Conservation (phyloP, 2,888 invertebrate species). For the Leptinotarsa rubiginosa region DNA sequence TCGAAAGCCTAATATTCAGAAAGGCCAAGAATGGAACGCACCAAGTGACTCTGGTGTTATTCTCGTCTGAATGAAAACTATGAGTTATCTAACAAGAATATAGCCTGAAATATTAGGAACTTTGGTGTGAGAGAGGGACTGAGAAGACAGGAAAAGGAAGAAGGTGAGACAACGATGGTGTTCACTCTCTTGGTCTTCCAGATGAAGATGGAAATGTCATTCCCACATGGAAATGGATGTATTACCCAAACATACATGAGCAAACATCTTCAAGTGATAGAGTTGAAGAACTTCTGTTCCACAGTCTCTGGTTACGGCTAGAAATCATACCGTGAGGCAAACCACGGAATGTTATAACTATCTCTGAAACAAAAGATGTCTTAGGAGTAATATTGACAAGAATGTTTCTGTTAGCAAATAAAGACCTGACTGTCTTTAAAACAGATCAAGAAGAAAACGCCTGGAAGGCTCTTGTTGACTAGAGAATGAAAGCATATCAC, state of each 20-base stretch:
- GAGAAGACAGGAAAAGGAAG: slow-evolving; percentile 33
- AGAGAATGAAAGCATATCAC: too few relatives aligned
- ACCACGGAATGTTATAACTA: background rate
- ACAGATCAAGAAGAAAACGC: background rate
- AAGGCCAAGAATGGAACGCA: background rate
- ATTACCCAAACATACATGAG: background rate
- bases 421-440: background rate
- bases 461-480: too few relatives aligned
- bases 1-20: background rate
- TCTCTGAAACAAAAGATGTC: slow-evolving; percentile 23
- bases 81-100: slow-evolving; percentile 16
- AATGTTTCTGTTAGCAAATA: background rate
- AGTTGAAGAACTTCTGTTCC: too few relatives aligned
- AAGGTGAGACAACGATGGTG: slow-evolving; percentile 40
- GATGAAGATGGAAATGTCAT: slow-evolving; percentile 40
- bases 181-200: slow-evolving; percentile 40
- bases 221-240: slow-evolving; percentile 31
- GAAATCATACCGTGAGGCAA: slow-evolving; percentile 12
- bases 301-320: too few relatives aligned
- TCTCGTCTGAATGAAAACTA: slow-evolving; percentile 36
- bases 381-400: slow-evolving; percentile 17
- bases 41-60: background rate
- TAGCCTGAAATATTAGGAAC: slow-evolving; percentile 23
- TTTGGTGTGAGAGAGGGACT: slow-evolving; percentile 10
- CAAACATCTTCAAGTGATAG: too few relatives aligned